These are phyloP conservation scores for Leptothorax acervorum DNA, from an alignment of 2,888 invertebrate genomes.

Conservation along the genomic window DNA sequence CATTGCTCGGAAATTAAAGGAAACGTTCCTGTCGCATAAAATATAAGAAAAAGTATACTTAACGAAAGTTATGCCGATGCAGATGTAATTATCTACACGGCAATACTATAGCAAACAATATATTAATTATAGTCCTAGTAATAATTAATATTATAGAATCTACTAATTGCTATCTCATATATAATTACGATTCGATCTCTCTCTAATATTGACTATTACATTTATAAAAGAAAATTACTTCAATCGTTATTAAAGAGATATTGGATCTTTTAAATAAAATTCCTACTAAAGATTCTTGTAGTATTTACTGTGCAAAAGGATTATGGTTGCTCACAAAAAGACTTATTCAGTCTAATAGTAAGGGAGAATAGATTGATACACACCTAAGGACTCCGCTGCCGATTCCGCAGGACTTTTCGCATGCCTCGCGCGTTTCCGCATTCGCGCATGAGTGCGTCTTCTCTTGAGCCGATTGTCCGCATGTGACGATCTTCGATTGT, in stretches of 20 bases:
- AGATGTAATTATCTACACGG: neutral
- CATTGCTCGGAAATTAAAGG: neutral
- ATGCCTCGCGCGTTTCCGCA: slow-evolving; percentile 86
- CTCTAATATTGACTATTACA: neutral
- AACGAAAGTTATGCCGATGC: neutral
- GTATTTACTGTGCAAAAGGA: neutral
- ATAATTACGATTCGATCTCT: neutral
- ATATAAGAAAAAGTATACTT: neutral
- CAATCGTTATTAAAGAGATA: neutral
- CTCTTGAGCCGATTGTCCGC: slow-evolving; percentile 72
- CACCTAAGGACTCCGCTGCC: slow-evolving; percentile 85
- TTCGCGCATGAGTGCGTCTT: slow-evolving; percentile 86
- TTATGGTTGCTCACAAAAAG: neutral
- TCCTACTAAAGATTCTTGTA: neutral
- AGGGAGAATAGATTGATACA: slow-evolving; percentile 30
- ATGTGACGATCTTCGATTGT: slow-evolving; percentile 76
- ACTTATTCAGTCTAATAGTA: too few species aligned
- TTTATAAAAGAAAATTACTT: neutral
- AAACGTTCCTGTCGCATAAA: neutral
- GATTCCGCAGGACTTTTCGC: slow-evolving; percentile 87
- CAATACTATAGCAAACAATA: neutral
- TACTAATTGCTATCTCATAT: neutral
- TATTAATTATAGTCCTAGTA: neutral
- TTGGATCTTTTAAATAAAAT: neutral
- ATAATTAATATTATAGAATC: neutral